Evolutionary conservation across 2,797 vertebrate genomes (phyloP).

Genomic region (Varecia variegata): DNA sequence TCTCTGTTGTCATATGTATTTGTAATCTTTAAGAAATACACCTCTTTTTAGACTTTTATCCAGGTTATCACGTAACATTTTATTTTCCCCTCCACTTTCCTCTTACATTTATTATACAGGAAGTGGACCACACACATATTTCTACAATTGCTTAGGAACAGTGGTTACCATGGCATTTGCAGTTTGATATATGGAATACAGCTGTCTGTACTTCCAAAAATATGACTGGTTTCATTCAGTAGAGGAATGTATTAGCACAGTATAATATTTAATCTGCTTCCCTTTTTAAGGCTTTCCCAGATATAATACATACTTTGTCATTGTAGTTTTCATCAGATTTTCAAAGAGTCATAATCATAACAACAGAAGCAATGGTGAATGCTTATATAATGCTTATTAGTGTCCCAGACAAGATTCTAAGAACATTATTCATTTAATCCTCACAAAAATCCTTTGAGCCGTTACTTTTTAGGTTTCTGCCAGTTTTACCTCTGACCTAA

Average conservation of each 20-base stretch:
- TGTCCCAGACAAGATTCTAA: not conserved
- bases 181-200: slow-evolving; percentile 55
- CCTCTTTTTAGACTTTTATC: not conserved
- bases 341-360: not conserved
- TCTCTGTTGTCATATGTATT: not conserved
- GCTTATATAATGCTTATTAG: not conserved
- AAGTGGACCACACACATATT: slow-evolving; percentile 47
- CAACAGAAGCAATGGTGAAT: not conserved
- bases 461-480: not conserved
- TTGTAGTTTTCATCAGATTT: slow-evolving; percentile 19
- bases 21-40: slow-evolving; percentile 28
- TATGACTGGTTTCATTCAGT: slow-evolving; percentile 65
- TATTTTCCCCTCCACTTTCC: not conserved
- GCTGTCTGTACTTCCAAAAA: slow-evolving; percentile 70
- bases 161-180: slow-evolving; percentile 69
- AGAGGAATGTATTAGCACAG: slow-evolving; percentile 18
- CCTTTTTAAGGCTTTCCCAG: not conserved
- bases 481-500: not conserved
- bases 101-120: slow-evolving; percentile 42
- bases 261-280: slow-evolving; percentile 3
- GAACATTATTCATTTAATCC: not conserved
- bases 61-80: slow-evolving; percentile 8
- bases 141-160: slow-evolving; percentile 71
- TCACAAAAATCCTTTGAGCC: not conserved
- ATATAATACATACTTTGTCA: not conserved